Conservation (phyloP, 2,113 vertebrate genomes). For the Pelvicachromis taeniatus region DNA sequence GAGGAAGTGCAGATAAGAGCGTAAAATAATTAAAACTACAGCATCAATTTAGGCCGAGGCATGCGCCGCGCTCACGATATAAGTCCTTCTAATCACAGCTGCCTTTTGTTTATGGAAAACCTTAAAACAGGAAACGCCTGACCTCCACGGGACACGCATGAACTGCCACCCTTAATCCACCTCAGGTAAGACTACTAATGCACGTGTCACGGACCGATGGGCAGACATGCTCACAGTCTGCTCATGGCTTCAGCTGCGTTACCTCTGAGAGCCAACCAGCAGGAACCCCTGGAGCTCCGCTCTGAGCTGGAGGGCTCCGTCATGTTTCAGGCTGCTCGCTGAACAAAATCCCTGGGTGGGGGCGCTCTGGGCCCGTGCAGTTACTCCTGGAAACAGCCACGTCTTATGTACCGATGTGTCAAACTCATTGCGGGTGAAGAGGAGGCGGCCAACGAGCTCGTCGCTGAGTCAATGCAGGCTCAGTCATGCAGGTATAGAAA, state of each 20-base stretch:
- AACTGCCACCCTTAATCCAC: too few relatives aligned
- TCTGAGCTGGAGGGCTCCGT: neutral
- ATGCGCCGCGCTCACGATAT: neutral
- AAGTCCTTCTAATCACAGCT: neutral
- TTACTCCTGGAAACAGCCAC: neutral
- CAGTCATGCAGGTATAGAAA: too few relatives aligned
- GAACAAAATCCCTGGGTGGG: neutral
- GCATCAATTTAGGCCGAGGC: neutral
- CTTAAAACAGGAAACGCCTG: neutral
- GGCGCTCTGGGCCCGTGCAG: neutral
- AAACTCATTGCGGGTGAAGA: neutral
- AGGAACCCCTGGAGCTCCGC: neutral
- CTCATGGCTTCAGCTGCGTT: neutral
- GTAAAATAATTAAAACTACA: constrained; percentile 25
- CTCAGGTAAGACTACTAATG: too few relatives aligned
- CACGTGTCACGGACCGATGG: too few relatives aligned
- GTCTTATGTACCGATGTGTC: neutral
- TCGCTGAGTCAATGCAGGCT: neutral
- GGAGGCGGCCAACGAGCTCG: neutral
- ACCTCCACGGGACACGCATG: fast-evolving
- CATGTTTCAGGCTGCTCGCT: neutral
- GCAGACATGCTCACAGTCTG: too few relatives aligned
- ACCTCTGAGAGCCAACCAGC: neutral
- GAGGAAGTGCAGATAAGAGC: constrained; percentile 6
- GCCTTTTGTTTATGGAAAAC: neutral